Conservation (phyloP, 2,113 vertebrate genomes). For the Trinectes maculatus region DNA sequence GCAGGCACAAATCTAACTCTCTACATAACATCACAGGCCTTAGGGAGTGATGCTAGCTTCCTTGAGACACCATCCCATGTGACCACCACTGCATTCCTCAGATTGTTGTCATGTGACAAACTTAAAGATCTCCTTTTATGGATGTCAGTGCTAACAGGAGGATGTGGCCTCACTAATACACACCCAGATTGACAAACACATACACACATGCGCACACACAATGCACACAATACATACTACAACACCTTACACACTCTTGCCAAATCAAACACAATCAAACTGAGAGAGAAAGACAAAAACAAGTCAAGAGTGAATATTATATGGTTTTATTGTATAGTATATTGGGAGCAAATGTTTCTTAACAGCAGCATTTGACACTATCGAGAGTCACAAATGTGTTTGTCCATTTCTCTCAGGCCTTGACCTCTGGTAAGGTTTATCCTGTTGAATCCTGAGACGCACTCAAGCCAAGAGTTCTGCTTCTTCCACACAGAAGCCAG, state of each 20-base stretch:
- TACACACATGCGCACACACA: constrained; percentile 24
- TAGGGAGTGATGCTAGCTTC: constrained; percentile 78
- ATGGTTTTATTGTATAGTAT: too few species aligned
- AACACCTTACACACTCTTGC: constrained; percentile 34
- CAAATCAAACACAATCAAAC: constrained; percentile 33
- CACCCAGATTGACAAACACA: constrained; percentile 51
- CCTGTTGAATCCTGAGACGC: not conserved
- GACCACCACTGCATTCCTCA: constrained; percentile 82
- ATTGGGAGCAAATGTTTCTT: not conserved
- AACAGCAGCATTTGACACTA: not conserved
- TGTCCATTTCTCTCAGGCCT: not conserved
- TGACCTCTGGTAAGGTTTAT: not conserved
- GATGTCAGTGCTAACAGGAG: constrained; percentile 74
- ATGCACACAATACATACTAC: constrained; percentile 1
- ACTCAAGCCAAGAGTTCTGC: not conserved
- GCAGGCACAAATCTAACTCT: not conserved
- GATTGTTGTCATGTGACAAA: constrained; percentile 86
- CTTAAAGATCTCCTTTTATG: constrained; percentile 88
- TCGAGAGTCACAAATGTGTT: not conserved
- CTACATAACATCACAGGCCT: constrained; percentile 29
- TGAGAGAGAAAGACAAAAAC: not conserved
- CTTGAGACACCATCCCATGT: constrained; percentile 80
- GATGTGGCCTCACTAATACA: constrained; percentile 74
- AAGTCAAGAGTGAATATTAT: too few species aligned
- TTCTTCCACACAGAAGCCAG: not conserved